Percentiles rank a stretch among this genome's conserved stretches.
Conservation (phyloP, 2,113 vertebrate species). For the Hoplias malabaricus region DNA sequence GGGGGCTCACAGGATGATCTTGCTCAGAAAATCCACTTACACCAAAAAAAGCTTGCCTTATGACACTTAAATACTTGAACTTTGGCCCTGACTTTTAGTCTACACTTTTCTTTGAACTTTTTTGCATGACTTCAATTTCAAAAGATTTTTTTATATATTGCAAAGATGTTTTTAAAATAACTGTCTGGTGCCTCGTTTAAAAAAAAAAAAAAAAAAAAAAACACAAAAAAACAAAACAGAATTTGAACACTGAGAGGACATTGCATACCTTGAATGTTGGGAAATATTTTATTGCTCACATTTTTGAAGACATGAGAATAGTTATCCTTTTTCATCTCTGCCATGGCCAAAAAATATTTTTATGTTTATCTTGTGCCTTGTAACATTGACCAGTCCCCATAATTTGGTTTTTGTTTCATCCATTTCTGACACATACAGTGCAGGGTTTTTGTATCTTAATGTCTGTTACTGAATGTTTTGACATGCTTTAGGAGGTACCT, state of each 20-base stretch:
- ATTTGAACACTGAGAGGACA: neutral
- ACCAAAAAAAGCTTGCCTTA: constrained; percentile 29
- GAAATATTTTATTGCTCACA: neutral
- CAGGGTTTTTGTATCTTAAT: neutral
- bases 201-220: neutral
- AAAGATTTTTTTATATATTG: constrained; percentile 24
- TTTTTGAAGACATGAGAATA: constrained; percentile 11
- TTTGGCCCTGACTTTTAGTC: constrained; percentile 37
- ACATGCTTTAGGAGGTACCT: constrained; percentile 8
- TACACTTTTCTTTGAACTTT: constrained; percentile 21
- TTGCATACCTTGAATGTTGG: neutral
- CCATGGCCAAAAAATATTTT: constrained; percentile 23
- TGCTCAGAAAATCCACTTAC: constrained; percentile 11
- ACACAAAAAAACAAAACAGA: neutral
- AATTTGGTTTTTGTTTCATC: neutral
- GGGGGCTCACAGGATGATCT: constrained; percentile 32
- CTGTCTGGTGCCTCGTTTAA: neutral
- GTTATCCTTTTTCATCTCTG: neutral
- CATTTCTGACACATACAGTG: neutral
- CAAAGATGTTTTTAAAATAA: constrained; percentile 6
- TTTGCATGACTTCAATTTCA: constrained; percentile 38
- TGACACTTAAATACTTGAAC: constrained; percentile 38
- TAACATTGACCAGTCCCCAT: constrained; percentile 16
- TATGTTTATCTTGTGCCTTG: constrained; percentile 40
- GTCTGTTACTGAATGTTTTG: neutral